Evolutionary conservation across 2,888 invertebrate species (phyloP), one percentile per base, ranked within the genome.

Genomic region (Camptogramma bilineatum): DNA sequence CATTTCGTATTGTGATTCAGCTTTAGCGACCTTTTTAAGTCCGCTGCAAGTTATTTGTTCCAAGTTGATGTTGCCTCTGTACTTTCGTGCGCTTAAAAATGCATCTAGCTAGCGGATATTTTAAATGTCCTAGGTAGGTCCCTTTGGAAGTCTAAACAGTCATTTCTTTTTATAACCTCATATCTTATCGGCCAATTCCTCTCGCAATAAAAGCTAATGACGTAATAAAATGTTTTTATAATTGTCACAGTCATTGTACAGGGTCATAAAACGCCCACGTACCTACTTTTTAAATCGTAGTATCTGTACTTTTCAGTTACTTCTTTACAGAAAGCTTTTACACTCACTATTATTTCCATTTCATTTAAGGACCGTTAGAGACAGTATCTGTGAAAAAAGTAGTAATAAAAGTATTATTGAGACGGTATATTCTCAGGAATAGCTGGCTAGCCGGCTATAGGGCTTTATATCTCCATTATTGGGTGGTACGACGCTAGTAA

Each of bases 391-490:
- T 8, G 28, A 28, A 28, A 28, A 28, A 28, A 13, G 34, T 39
- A 17, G 44, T 44, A 44, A 44, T 17, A 44, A 44, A 44, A 44
- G 16, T 17, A 17, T 44, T 44, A 44, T 17, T 68, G 70, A 63
- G 76, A 66, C 77, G 76, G 73, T 74, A 60, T 63, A 61, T 72
- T 52, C 52, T 58, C 28, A 59, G 67, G 51, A 64, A 64, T 69
- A 68, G 61, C 52, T 52, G 62, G 57, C 62, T 68, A 67, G 62
- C 24, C 57, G 60, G 71, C 72, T 80, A 81, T 71, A 80, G 74
- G 75, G 68, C 73, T 89, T 87, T 87, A 88, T 83, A 80, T 75
- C 77, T 74, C 70, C 82, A 88, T 88, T 88, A 88, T 89, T 85
- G 80, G 81, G 77, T 78, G 78, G 74, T 78, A 82, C 79, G 77